These are phyloP conservation scores for Calidris pugnax DNA, from an alignment of 2,113 vertebrate genomes.

Conservation along the genomic window DNA sequence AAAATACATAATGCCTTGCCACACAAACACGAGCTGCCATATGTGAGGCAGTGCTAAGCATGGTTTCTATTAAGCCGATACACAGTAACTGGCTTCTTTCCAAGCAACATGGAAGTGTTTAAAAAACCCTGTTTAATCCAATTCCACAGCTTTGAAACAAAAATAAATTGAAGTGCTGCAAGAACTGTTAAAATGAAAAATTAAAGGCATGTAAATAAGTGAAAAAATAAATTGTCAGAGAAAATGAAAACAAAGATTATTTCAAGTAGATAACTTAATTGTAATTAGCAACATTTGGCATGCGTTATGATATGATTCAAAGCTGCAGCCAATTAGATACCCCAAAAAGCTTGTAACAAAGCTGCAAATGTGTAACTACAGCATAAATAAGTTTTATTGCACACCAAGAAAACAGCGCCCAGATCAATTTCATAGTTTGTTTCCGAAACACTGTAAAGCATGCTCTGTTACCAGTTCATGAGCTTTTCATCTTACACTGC, in stretches of 20 bases:
- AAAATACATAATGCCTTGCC: slow-evolving; percentile 44
- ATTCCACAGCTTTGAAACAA: slow-evolving; percentile 61
- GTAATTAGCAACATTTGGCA: slow-evolving; percentile 67
- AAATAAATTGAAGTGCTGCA: slow-evolving; percentile 48
- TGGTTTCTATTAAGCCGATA: slow-evolving; percentile 52
- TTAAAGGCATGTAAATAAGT: slow-evolving; percentile 60
- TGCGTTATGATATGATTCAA: slow-evolving; percentile 46
- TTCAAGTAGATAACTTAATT: slow-evolving; percentile 67
- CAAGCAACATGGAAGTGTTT: slow-evolving; percentile 53
- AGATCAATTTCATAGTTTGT: slow-evolving; percentile 25
- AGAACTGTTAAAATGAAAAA: slow-evolving; percentile 62
- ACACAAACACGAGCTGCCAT: slow-evolving; percentile 39
- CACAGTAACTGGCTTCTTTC: slow-evolving; percentile 51
- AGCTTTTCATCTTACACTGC: not conserved
- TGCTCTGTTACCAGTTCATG: not conserved
- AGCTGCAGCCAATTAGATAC: slow-evolving; percentile 65
- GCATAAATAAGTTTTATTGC: slow-evolving; percentile 62
- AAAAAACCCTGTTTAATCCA: slow-evolving; percentile 49
- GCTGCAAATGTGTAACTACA: slow-evolving; percentile 63
- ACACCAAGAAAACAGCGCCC: slow-evolving; percentile 23
- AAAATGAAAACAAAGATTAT: slow-evolving; percentile 66
- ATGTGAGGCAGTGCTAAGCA: slow-evolving; percentile 34
- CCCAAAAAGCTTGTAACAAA: slow-evolving; percentile 65
- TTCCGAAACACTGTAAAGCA: not conserved
- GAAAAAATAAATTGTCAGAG: slow-evolving; percentile 13